These are phyloP conservation scores for Adoxophyes honmai DNA, from an alignment of 1,140 invertebrate species.

Conservation along the genomic window DNA sequence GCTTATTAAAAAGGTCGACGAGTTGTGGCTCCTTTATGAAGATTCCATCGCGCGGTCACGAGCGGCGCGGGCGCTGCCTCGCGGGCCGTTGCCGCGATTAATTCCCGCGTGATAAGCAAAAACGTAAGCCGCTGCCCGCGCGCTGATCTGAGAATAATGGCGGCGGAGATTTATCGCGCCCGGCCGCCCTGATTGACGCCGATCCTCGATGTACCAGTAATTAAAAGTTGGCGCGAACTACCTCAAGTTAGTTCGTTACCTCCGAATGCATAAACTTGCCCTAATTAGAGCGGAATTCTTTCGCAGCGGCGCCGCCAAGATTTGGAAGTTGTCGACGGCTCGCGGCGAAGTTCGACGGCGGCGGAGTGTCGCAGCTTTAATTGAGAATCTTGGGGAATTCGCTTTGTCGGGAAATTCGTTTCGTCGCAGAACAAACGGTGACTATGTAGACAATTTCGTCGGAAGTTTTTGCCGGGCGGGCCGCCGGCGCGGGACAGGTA, in stretches of 20 bases:
- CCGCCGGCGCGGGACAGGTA: constrained; percentile 13
- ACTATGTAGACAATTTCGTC: constrained; percentile 34
- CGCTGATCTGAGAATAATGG: constrained; percentile 60
- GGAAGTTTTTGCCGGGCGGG: constrained; percentile 23
- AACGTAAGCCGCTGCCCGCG: constrained; percentile 49
- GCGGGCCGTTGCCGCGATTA: constrained; percentile 28
- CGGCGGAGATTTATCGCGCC: constrained; percentile 47
- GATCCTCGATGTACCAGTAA: constrained; percentile 38
- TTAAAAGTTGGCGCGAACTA: constrained; percentile 60
- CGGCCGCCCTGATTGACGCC: constrained; percentile 41
- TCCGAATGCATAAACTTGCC: constrained; percentile 66
- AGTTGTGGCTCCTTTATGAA: constrained; percentile 27
- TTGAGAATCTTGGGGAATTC: constrained; percentile 68
- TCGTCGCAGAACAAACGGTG: constrained; percentile 43
- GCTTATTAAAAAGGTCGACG: constrained; percentile 30
- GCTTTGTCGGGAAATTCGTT: constrained; percentile 59
- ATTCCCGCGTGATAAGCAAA: constrained; percentile 45
- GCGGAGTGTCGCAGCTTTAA: constrained; percentile 62
- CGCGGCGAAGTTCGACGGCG: constrained; percentile 43
- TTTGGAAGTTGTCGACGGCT: constrained; percentile 50
- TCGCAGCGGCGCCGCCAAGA: constrained; percentile 45
- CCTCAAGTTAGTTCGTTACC: constrained; percentile 34
- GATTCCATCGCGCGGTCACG: constrained; percentile 29
- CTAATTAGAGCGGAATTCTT: constrained; percentile 71
- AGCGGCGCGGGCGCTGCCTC: constrained; percentile 14